These are phyloP conservation scores for Lycia hirtaria DNA, from an alignment of 2,888 invertebrate genomes.

Conservation along the genomic window DNA sequence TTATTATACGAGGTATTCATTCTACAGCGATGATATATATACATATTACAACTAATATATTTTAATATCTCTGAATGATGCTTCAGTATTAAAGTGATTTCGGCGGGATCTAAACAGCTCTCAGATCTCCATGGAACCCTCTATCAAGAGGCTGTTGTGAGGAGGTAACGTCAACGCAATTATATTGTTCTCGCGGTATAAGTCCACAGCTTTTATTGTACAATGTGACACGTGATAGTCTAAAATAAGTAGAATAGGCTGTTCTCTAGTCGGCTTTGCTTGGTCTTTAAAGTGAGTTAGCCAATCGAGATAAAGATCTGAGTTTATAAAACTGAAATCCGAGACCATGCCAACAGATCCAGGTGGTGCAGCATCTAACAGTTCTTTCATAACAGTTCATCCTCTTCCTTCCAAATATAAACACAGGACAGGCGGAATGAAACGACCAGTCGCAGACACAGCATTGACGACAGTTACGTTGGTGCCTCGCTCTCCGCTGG, in stretches of 20 bases:
- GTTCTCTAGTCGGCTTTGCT: not conserved
- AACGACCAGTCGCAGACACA: not conserved
- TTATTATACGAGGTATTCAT: no score
- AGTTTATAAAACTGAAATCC: not conserved
- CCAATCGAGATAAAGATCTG: not conserved
- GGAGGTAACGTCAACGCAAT: not conserved
- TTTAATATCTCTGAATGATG: no score
- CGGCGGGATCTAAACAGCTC: not conserved
- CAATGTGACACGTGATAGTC: not conserved
- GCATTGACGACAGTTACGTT: not conserved
- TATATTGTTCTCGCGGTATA: not conserved
- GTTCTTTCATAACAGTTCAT: no score
- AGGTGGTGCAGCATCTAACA: not conserved
- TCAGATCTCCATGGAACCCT: not conserved
- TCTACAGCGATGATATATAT: no score
- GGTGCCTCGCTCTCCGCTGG: not conserved
- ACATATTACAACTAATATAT: no score
- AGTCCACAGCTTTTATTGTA: not conserved
- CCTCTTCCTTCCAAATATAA: not conserved
- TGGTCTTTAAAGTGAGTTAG: not conserved
- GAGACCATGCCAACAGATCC: not conserved
- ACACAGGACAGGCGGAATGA: not conserved
- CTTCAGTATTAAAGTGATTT: no score
- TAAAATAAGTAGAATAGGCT: not conserved
- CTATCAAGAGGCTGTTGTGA: not conserved